These are phyloP conservation scores for Smutsia gigantea DNA, from an alignment of 2,797 vertebrate species.

Conservation along the genomic window DNA sequence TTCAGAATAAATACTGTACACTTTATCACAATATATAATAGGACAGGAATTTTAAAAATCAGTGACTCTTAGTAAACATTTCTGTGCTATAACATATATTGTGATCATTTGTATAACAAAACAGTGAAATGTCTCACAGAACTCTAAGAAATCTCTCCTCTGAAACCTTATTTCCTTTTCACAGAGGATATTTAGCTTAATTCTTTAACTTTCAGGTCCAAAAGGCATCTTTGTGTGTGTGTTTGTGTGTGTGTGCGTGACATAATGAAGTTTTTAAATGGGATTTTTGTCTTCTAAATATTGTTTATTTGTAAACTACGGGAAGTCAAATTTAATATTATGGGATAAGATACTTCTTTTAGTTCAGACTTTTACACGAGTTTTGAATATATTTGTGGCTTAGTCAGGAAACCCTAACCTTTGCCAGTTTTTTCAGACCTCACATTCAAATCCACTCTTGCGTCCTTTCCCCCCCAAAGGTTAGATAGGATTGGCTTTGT, in stretches of 20 bases:
- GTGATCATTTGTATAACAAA: neutral
- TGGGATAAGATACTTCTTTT: neutral
- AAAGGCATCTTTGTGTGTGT: neutral
- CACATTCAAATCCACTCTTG: neutral
- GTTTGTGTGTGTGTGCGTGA: neutral
- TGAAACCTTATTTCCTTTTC: neutral
- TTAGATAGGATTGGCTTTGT: neutral
- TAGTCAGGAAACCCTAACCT: neutral
- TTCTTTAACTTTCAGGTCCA: neutral
- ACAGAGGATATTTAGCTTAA: neutral
- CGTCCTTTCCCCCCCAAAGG: neutral
- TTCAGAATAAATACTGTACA: neutral
- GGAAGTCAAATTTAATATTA: neutral
- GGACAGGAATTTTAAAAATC: neutral
- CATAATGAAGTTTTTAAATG: neutral
- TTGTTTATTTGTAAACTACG: conserved; percentile 20
- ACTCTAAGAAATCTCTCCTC: neutral
- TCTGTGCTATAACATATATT: neutral
- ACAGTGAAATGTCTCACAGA: neutral
- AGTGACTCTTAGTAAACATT: neutral
- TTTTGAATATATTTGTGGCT: conserved; percentile 10
- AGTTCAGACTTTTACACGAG: neutral
- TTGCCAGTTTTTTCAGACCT: conserved; percentile 22
- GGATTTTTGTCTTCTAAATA: conserved; percentile 39
- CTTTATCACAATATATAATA: neutral